Conservation (phyloP, 2,113 vertebrate genomes). For the Barnardius zonarius region DNA sequence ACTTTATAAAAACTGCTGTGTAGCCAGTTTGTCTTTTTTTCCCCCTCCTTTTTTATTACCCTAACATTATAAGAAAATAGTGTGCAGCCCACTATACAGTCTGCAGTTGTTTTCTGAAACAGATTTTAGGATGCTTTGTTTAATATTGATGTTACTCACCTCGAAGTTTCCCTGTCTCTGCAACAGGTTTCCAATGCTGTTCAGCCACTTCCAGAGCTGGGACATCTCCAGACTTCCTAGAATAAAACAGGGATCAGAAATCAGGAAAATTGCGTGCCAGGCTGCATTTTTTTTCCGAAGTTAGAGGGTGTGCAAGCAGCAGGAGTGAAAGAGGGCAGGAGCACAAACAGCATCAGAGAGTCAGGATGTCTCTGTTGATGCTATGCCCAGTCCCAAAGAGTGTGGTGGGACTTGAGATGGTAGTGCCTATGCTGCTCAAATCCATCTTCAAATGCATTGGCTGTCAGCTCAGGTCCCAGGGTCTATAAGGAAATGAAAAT, state of each 20-base stretch:
- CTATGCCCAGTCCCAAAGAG: not conserved
- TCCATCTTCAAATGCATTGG: not conserved
- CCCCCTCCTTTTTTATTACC: not conserved
- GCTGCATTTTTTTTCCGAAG: not conserved
- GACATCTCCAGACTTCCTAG: not conserved
- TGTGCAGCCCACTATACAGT: not conserved
- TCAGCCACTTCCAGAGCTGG: not conserved
- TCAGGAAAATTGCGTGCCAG: not conserved
- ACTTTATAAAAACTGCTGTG: not conserved
- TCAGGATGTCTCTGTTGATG: not conserved
- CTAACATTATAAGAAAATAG: not conserved
- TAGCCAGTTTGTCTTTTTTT: not conserved
- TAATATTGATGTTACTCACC: not conserved
- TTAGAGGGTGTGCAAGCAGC: not conserved
- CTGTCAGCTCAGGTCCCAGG: not conserved
- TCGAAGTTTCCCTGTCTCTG: not conserved
- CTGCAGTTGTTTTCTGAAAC: not conserved
- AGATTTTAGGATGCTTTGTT: not conserved
- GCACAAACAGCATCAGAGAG: not conserved
- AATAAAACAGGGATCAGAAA: not conserved
- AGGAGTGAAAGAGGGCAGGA: not conserved
- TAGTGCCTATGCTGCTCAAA: not conserved
- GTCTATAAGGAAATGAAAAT: not conserved
- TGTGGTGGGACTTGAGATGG: fast-evolving
- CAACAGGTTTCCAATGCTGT: not conserved